phyloP scores from a whole-genome alignment of 2,888 invertebrate species.

The Yponomeuta cagnagella region DNA sequence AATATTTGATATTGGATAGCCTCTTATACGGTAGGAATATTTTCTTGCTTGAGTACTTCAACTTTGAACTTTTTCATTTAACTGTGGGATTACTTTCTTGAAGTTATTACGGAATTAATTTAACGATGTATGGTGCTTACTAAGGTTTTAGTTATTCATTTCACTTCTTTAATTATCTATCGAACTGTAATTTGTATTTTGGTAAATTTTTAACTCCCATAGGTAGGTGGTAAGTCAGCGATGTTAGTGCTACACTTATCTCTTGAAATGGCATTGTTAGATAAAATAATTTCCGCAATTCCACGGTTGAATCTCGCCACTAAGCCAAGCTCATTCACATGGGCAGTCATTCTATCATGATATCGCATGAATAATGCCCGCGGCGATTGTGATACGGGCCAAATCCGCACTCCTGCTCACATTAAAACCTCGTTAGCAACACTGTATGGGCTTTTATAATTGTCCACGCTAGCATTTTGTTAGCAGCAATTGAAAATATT shows the following conservation, averaged over 20 bases:
- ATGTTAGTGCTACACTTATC: not conserved
- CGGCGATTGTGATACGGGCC: constrained; percentile 55
- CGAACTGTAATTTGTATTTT: no score
- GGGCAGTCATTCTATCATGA: constrained; percentile 37
- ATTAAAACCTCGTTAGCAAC: constrained; percentile 67
- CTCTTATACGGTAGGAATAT: constrained; percentile 20
- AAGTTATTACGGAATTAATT: not conserved
- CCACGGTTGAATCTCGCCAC: not conserved
- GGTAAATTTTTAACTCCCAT: no score
- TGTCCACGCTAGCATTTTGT: constrained; percentile 30
- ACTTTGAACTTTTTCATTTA: not conserved
- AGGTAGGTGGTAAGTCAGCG: not conserved
- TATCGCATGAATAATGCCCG: constrained; percentile 57
- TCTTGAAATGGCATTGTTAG: not conserved
- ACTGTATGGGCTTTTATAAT: constrained; percentile 41
- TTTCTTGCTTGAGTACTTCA: constrained; percentile 14
- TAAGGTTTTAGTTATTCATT: no score
- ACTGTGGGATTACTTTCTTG: not conserved
- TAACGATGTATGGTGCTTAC: no score
- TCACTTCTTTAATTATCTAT: no score
- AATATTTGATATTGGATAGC: constrained; percentile 57
- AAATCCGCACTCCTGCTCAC: constrained; percentile 45
- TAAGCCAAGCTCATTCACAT: constrained; percentile 5
- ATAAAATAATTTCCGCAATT: not conserved
- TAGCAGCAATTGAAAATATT: not conserved